Evolutionary conservation across 2,113 vertebrate genomes (phyloP), one percentile per base, ranked within the genome.

Genomic region (Thinocorus orbignyianus): DNA sequence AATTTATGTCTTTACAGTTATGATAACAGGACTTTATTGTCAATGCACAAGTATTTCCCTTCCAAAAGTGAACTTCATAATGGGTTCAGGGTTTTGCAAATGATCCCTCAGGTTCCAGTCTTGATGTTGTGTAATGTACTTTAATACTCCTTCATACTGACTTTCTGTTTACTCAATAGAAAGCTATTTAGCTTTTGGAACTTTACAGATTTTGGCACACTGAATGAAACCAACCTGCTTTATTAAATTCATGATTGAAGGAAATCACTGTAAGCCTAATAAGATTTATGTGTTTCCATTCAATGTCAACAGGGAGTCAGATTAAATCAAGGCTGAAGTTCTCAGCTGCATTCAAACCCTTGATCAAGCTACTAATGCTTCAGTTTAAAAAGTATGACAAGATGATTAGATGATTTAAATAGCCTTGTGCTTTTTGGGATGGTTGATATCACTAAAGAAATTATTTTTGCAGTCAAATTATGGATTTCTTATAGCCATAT

Each of bases 241-340:
- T 82, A 96, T 86, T 92, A 79, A 95, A 87, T 93, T 96, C 23
- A 76, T 88, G 93, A 65, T 64, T 95, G 78, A 95, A 95, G 42
- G 51, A 96, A 95, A 96, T 92, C 71, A 90, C 58, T 91, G 52
- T 51, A 88, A 91, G 81, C 69, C 78, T 94, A 96, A 95, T 79
- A 93, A 93, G 82, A 81, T 95, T 96, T 96, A 86, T 20, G 11
- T 89, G 62, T 95, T 97, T 92, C 83, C 46, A 95, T 78, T 93
- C 81, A 85, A 30, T 66, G 79, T 77, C 81, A 90, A 49, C 65
- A 88, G 84, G 81, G 79, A 95, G 62, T 92, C 83, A 93, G 80
- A 95, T 95, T 97, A 96, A 97, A 97, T 96, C 86, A 73, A 58
- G 68, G 60, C 35, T 96, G 95, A 97, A 96, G 64, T 66, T 97